Evolutionary conservation across 2,888 invertebrate species (phyloP), one percentile per base, ranked within the genome.

Genomic region (Aphodius granarius): DNA sequence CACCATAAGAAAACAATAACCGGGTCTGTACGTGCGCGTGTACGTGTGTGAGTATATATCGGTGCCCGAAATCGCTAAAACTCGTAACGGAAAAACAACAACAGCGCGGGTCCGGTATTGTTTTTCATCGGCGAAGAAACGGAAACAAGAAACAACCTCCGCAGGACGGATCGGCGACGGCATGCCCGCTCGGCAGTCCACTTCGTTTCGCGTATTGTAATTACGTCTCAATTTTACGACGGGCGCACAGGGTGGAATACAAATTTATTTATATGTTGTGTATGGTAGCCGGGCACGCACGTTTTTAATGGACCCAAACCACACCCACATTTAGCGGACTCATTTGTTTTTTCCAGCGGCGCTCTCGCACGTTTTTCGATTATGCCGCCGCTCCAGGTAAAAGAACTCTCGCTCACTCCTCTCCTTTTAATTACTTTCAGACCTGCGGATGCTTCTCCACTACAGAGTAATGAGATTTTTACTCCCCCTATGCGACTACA

Each of bases 301-400:
- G 43, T 43, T 22, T 68, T 68, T 68, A 68, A 68, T 68, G 68
- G 68, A 22, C 68, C 68, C 68, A 22, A 20, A 66, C 73, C 82
- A 82, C 83, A 79, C 83, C 83, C 81, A 81, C 82, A 82, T 82
- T 83, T 82, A 81, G 83, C 82, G 81, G 79, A 79, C 81, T 81
- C 81, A 82, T 83, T 82, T 82, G 82, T 81, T 83, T 83, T 83
- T 82, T 83, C 81, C 81, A 71, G 43, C 43, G 43, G 43, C 43
- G 43, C 43, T 43, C 43, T 43, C 43, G 43, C 43, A 43, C 43
- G 43, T 43, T 43, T 43, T 43, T 43, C 43, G 43, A 43, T 43
- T 43, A 43, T 13, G 43, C 43, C 66, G 20, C 19, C 66, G 66
- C n/a, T 16, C 68, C 68, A 68, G 68, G 68, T 68, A 68, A 22